Conservation (phyloP, 1,140 invertebrate species). For the Melipona quadrifasciata region DNA sequence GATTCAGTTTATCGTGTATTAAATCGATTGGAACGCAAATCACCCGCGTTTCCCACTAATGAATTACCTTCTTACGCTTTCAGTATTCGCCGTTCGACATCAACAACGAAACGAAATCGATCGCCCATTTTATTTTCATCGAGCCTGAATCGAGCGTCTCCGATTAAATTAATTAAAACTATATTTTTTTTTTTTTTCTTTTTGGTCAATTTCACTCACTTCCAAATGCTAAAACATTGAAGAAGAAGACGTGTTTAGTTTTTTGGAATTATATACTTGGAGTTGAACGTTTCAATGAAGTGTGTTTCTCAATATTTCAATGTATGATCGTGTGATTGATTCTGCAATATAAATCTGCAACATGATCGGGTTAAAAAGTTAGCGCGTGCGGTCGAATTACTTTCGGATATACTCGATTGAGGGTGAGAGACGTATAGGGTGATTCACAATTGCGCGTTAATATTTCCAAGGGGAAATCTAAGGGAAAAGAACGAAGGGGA, state of each 20-base stretch:
- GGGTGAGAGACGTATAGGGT: too few species aligned
- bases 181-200: not conserved
- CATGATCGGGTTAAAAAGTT: not conserved
- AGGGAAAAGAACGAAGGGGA: not conserved
- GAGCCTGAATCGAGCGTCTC: conserved; percentile 7
- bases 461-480: not conserved
- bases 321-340: not conserved
- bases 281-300: too few species aligned
- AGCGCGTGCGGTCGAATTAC: too few species aligned
- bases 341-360: not conserved
- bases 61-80: conserved; percentile 76
- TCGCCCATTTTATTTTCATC: not conserved
- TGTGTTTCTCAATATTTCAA: not conserved
- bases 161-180: not conserved
- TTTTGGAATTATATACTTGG: too few species aligned
- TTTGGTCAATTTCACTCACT: not conserved
- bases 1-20: not conserved
- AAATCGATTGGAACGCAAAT: conserved; percentile 9
- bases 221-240: not conserved
- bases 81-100: conserved; percentile 69
- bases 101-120: conserved; percentile 5
- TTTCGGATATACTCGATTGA: conserved; percentile 3
- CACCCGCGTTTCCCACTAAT: conserved; percentile 68
- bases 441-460: not conserved
- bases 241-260: too few species aligned